phyloP scores from a whole-genome alignment of 1,140 invertebrate genomes.

The Drosophila pandora region DNA sequence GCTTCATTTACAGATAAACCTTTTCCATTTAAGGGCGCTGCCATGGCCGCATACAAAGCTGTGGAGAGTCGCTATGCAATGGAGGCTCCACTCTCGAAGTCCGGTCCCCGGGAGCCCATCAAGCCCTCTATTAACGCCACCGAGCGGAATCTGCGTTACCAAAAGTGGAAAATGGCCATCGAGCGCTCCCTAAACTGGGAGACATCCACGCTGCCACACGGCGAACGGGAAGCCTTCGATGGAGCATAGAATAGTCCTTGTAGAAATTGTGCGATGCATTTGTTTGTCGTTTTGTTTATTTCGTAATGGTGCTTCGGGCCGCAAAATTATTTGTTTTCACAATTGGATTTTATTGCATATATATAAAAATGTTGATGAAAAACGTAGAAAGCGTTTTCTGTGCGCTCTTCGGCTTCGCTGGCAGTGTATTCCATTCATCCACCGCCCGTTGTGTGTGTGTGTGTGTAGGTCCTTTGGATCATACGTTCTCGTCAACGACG shows the following conservation, averaged over 20 bases:
- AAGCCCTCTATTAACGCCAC: slow-evolving; percentile 87
- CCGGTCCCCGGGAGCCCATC: slow-evolving; percentile 85
- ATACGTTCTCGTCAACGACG: slow-evolving; percentile 60
- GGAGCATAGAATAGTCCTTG: slow-evolving; percentile 37
- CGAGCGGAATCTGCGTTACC: slow-evolving; percentile 90
- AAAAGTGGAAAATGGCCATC: slow-evolving; percentile 93
- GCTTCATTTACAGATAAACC: too few relatives aligned
- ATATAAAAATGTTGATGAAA: slow-evolving; percentile 67
- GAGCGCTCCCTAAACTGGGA: slow-evolving; percentile 92
- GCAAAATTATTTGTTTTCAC: slow-evolving; percentile 15
- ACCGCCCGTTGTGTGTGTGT: background rate
- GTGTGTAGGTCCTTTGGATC: background rate
- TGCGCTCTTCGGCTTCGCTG: slow-evolving; percentile 53
- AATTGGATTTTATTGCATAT: slow-evolving; percentile 62
- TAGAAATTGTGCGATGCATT: background rate
- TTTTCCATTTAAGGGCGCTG: slow-evolving; percentile 85
- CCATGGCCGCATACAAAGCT: slow-evolving; percentile 91
- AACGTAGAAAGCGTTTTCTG: slow-evolving; percentile 68
- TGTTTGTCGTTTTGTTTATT: background rate
- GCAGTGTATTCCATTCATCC: slow-evolving; percentile 50
- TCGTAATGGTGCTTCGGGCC: background rate
- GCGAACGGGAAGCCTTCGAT: slow-evolving; percentile 69
- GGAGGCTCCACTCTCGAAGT: slow-evolving; percentile 81
- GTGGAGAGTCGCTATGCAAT: slow-evolving; percentile 86
- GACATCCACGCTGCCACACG: slow-evolving; percentile 62